These are phyloP conservation scores for Agrochola circellaris DNA, from an alignment of 2,888 invertebrate species.

Conservation along the genomic window DNA sequence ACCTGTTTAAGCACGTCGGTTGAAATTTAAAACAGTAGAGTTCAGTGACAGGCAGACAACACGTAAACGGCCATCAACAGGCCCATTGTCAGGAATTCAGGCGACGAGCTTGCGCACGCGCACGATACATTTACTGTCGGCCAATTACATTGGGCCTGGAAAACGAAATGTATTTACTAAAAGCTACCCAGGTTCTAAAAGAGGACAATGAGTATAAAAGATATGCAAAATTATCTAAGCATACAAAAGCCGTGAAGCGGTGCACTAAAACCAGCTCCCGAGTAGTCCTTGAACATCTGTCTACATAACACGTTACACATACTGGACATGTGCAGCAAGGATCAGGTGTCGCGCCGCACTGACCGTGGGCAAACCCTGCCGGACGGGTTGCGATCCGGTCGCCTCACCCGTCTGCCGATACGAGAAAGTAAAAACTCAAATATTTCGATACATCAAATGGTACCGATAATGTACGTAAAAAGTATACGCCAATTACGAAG, in stretches of 20 bases:
- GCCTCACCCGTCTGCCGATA: constrained; percentile 68
- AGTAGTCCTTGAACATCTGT: constrained; percentile 81
- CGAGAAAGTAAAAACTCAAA: constrained; percentile 80
- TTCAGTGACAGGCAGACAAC: constrained; percentile 78
- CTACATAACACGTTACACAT: constrained; percentile 73
- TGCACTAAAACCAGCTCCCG: constrained; percentile 68
- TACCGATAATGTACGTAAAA: constrained; percentile 68
- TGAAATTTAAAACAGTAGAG: constrained; percentile 74
- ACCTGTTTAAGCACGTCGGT: constrained; percentile 68
- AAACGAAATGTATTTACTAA: constrained; percentile 52
- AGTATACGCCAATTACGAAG: constrained; percentile 63
- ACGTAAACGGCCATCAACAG: constrained; percentile 76
- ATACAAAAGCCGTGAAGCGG: constrained; percentile 49
- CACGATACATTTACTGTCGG: constrained; percentile 72
- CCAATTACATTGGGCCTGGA: constrained; percentile 74
- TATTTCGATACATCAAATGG: constrained; percentile 72
- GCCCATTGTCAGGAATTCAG: constrained; percentile 83
- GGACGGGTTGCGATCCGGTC: constrained; percentile 83
- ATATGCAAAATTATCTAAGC: constrained; percentile 51
- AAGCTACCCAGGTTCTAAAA: constrained; percentile 25
- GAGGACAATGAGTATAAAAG: constrained; percentile 23
- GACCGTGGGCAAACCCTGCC: constrained; percentile 84
- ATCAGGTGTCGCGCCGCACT: constrained; percentile 89
- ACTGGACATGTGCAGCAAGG: constrained; percentile 82
- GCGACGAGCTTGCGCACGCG: constrained; percentile 76